These are phyloP conservation scores for Napeogenes sylphis DNA, from an alignment of 2,888 invertebrate genomes.

Conservation along the genomic window DNA sequence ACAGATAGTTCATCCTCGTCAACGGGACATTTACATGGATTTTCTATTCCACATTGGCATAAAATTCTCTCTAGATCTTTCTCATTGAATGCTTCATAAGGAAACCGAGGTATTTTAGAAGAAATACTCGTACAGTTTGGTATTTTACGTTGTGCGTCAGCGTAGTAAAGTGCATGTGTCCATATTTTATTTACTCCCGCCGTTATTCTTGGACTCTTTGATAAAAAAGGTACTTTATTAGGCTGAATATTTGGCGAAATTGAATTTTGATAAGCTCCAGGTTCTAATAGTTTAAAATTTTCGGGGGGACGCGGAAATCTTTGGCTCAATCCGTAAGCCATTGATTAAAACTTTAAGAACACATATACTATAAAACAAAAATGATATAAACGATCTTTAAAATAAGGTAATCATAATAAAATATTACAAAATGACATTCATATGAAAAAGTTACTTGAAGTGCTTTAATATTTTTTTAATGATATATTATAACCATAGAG, in stretches of 20 bases:
- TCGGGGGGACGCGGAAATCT: constrained; percentile 46
- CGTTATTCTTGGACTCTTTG: constrained; percentile 46
- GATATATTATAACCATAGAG: no score
- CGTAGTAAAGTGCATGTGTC: constrained; percentile 53
- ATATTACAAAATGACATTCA: neutral
- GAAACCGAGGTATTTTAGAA: constrained; percentile 57
- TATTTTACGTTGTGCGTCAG: constrained; percentile 38
- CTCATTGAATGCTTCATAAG: constrained; percentile 51
- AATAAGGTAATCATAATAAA: no score
- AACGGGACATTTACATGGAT: constrained; percentile 49
- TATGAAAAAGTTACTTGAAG: neutral
- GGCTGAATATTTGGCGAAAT: constrained; percentile 27
- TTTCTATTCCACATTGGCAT: constrained; percentile 53
- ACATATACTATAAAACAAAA: neutral
- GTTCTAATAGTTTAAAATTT: constrained; percentile 50
- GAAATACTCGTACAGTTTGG: constrained; percentile 51
- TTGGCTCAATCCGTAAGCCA: constrained; percentile 51
- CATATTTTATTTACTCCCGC: constrained; percentile 39
- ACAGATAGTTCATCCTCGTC: constrained; percentile 35
- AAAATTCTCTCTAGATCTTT: constrained; percentile 53
- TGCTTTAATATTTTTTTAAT: no score
- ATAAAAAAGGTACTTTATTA: constrained; percentile 54
- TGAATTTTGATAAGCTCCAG: constrained; percentile 53
- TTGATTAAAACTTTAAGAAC: constrained; percentile 22
- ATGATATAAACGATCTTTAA: neutral